Percentiles rank a stretch among this genome's conserved stretches.
phyloP scores from a whole-genome alignment of 2,888 invertebrate species.

The Pollenia amentaria region DNA sequence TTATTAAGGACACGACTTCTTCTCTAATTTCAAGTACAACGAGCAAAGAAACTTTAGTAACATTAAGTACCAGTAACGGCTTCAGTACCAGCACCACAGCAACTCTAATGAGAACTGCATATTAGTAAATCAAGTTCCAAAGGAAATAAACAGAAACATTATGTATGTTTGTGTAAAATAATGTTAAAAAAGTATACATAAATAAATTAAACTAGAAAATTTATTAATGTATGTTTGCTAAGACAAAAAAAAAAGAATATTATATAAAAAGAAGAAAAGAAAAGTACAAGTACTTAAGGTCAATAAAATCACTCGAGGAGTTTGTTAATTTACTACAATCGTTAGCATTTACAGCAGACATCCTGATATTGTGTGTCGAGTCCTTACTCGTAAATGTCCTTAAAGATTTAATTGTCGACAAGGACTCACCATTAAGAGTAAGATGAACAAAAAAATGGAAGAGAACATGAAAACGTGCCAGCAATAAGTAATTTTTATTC shows the following conservation, averaged over 20 bases:
- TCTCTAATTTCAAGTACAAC: background rate
- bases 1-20: background rate
- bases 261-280: background rate
- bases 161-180: background rate
- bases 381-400: conserved; percentile 52
- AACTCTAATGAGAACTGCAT: conserved; percentile 47
- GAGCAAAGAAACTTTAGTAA: too few species aligned
- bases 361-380: conserved; percentile 17
- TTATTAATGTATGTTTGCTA: conserved; percentile 18
- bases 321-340: conserved; percentile 47
- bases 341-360: conserved; percentile 16
- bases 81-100: background rate
- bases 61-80: too few species aligned
- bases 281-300: conserved; percentile 55
- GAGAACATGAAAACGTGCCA: conserved; percentile 64
- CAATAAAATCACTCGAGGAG: conserved; percentile 59
- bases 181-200: conserved; percentile 20
- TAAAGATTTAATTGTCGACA: conserved; percentile 61
- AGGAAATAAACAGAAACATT: conserved; percentile 24
- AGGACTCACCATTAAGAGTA: conserved; percentile 6
- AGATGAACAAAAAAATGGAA: background rate
- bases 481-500: conserved; percentile 54
- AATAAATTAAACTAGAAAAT: conserved; percentile 63
- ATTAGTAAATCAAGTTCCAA: conserved; percentile 53
- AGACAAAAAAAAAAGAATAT: background rate